These are phyloP conservation scores for Ceratosolen solmsi DNA, from an alignment of 1,140 invertebrate species.

Conservation along the genomic window DNA sequence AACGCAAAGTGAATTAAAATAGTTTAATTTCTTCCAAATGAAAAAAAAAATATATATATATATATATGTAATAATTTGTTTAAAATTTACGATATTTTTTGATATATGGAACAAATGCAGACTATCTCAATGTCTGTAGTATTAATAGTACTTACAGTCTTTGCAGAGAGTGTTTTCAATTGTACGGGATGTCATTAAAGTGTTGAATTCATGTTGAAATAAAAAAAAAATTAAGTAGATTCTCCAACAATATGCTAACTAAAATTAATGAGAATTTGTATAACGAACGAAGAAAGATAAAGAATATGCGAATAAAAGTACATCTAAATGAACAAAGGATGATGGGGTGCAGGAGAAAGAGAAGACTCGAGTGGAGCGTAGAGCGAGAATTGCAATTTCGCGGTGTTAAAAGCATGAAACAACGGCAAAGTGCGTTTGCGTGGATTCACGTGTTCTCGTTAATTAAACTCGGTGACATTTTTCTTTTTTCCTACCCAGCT, in stretches of 20 bases:
- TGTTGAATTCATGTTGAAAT: neutral
- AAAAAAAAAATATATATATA: no score
- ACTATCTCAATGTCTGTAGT: no score
- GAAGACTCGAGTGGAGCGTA: no score
- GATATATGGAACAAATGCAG: no score
- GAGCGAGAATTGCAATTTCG: neutral
- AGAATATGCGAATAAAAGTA: neutral
- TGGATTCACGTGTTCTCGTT: conserved; percentile 2
- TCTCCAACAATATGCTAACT: neutral
- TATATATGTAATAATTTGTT: no score
- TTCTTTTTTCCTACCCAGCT: neutral
- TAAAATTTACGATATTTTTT: no score
- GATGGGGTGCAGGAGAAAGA: neutral
- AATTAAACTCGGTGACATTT: conserved; percentile 29
- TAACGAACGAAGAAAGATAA: neutral
- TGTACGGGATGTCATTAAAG: neutral
- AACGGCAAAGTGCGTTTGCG: conserved; percentile 2
- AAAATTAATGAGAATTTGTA: neutral
- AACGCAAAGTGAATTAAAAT: no score
- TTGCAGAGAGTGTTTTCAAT: neutral
- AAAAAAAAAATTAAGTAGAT: no score
- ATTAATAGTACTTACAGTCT: neutral
- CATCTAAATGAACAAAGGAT: conserved; percentile 4
- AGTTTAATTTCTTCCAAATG: no score
- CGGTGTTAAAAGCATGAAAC: neutral